Evolutionary conservation across 2,113 vertebrate genomes (phyloP), one percentile per base, ranked within the genome.

Genomic region (Trochalopteron elliotii): DNA sequence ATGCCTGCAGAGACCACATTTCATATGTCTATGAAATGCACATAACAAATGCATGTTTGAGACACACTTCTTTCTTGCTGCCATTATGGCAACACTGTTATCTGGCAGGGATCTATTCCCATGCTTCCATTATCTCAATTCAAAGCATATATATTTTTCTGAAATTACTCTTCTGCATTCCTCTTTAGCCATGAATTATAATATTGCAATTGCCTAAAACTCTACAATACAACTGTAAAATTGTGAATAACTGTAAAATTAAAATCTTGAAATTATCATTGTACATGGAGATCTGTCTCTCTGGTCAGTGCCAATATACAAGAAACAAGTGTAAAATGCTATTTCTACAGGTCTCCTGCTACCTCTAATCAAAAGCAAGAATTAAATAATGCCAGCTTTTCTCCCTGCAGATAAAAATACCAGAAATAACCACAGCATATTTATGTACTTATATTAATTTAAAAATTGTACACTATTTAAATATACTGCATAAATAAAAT

Each of bases 401-500:
- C 74, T 57, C 92, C 20, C 78, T 81, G 52, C 3, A 96, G 69
- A 57, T 57, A 79, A 88, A 97, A 95, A 10, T 25, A 5, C 37
- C 40, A 64, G 84, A 97, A 89, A 91, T 85, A 85, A 86, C 21
- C 10, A 35, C 86, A 69, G 47, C 25, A 47, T 70, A 37, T 52
- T 94, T 52, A 87, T 44, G 79, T 93, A 91, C 53, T 92, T 87
- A 78, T 16, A 93, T 57, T 78, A 82, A 91, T 82, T 96, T 91
- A 86, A 17, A 96, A 94, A 89, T 77, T 81, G 82, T 19, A 63
- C 23, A 35, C 69, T 85, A 83, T 25, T 76, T 81, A 85, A 96
- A 93, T 87, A 83, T 21, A 84, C 5, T 45, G 17, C 78, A 90
- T 83, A 97, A 96, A 96, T 88, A 83, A 92, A 96, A 71, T 18